phyloP scores from a whole-genome alignment of 2,797 vertebrate species.

The Peromyscus aztecus region DNA sequence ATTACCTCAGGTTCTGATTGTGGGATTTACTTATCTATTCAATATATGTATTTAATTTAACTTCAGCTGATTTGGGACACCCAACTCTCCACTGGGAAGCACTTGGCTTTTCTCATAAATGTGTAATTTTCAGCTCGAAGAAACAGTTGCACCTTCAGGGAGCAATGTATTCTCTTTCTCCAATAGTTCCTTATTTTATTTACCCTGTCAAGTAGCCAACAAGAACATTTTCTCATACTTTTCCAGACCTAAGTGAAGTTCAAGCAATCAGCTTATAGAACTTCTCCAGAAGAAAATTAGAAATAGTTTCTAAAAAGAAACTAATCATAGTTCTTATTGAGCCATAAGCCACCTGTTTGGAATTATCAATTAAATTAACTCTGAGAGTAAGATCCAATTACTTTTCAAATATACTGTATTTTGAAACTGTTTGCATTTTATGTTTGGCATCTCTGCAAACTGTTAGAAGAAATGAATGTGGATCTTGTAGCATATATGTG shows the following conservation, averaged over 20 bases:
- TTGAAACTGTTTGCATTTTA: constrained; percentile 60
- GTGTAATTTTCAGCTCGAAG: constrained; percentile 89
- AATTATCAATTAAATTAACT: constrained; percentile 67
- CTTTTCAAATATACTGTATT: constrained; percentile 53
- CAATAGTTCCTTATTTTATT: constrained; percentile 87
- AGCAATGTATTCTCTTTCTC: constrained; percentile 86
- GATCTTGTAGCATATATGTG: constrained; percentile 35
- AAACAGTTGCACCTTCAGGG: constrained; percentile 87
- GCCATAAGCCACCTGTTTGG: constrained; percentile 63
- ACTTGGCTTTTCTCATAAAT: constrained; percentile 87
- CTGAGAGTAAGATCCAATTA: constrained; percentile 56
- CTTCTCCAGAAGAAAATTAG: constrained; percentile 71
- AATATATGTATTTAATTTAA: constrained; percentile 83
- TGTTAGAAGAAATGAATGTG: constrained; percentile 23
- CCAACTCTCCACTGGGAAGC: constrained; percentile 79
- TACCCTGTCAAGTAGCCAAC: constrained; percentile 86
- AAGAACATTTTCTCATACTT: constrained; percentile 79
- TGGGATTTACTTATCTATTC: constrained; percentile 80
- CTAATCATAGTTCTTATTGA: constrained; percentile 52
- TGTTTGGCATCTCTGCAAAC: constrained; percentile 57
- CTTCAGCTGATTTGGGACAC: constrained; percentile 85
- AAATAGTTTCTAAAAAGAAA: constrained; percentile 53
- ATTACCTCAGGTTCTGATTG: constrained; percentile 72
- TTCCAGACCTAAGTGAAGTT: constrained; percentile 68
- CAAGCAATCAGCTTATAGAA: constrained; percentile 70